These are phyloP conservation scores for Antennarius striatus DNA, from an alignment of 2,113 vertebrate genomes.

Conservation along the genomic window DNA sequence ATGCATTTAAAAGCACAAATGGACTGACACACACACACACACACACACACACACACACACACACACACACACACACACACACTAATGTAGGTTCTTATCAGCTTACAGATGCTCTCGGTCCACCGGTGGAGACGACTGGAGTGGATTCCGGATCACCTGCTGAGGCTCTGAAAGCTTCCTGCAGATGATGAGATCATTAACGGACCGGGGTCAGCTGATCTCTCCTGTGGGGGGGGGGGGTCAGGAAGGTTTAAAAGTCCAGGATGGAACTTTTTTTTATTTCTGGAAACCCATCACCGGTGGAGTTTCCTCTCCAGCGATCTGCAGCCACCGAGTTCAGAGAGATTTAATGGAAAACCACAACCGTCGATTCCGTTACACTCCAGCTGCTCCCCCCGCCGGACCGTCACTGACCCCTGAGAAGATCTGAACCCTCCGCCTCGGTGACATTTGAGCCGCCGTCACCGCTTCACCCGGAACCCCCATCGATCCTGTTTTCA, in stretches of 20 bases:
- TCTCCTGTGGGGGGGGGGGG: too few species aligned
- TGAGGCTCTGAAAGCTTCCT: conserved; percentile 8
- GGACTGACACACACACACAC: conserved; percentile 15
- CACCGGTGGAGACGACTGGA: conserved; percentile 17
- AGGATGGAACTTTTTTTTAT: background rate
- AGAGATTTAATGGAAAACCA: background rate
- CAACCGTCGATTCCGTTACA: too few species aligned
- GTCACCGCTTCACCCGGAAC: too few species aligned
- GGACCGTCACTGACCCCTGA: too few species aligned
- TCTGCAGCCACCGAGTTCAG: conserved; percentile 2
- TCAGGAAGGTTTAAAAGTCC: too few species aligned
- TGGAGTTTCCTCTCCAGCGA: background rate
- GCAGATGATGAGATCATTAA: conserved; percentile 1
- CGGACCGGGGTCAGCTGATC: too few species aligned
- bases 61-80: background rate
- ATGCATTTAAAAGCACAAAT: conserved; percentile 11
- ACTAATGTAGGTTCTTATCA: background rate
- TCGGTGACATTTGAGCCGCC: too few species aligned
- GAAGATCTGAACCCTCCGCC: too few species aligned
- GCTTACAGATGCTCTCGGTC: conserved; percentile 10
- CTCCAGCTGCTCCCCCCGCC: too few species aligned
- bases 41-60: conserved; percentile 2
- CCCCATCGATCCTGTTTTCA: too few species aligned
- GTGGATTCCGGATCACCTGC: background rate
- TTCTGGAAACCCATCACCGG: background rate